Evolutionary conservation across 2,797 vertebrate genomes (phyloP).

Genomic region (Ptychadena robeensis): DNA sequence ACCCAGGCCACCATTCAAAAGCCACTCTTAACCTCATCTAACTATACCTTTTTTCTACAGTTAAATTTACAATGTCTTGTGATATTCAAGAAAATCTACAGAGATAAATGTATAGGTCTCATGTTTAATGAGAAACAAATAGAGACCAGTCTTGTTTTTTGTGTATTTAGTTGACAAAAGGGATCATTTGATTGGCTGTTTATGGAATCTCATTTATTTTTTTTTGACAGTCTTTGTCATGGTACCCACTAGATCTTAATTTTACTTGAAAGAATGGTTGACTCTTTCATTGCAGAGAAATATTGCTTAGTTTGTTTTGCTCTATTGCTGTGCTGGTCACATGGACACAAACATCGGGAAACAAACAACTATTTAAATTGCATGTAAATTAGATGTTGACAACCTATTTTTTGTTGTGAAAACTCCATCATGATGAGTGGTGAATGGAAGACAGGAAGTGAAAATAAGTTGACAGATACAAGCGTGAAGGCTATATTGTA

Average conservation of each 20-base stretch:
- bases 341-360: not conserved
- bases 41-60: too few relatives aligned
- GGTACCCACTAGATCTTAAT: not conserved
- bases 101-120: not conserved
- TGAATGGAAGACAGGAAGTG: not conserved
- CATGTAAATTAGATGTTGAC: constrained; percentile 9
- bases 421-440: not conserved
- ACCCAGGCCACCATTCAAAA: too few relatives aligned
- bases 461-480: constrained; percentile 10
- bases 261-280: not conserved
- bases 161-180: not conserved
- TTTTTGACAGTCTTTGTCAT: not conserved
- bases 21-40: too few relatives aligned
- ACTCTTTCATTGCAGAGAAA: not conserved
- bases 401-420: constrained; percentile 18
- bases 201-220: not conserved
- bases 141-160: not conserved
- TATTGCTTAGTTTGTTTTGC: not conserved
- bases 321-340: not conserved
- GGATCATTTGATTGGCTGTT: not conserved
- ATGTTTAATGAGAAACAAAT: not conserved
- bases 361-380: constrained; percentile 3
- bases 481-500: not conserved
- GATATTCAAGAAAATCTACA: not conserved
- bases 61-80: too few relatives aligned